phyloP scores from a whole-genome alignment of 92 coral and sea anemone species.

The Epizoanthus illoricatus region DNA sequence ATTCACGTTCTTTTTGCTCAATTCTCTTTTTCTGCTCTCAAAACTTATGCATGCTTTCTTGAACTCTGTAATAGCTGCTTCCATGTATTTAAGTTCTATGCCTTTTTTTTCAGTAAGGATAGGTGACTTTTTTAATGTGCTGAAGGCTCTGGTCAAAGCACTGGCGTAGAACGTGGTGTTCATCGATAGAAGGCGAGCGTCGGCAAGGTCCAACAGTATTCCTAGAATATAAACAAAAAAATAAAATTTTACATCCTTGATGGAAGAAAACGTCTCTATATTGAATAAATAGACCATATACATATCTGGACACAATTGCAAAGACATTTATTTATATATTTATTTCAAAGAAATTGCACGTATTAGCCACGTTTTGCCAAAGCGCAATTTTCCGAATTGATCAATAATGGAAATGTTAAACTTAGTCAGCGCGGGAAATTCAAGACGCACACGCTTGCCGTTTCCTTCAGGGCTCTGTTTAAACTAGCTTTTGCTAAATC shows the following conservation, averaged over 20 bases:
- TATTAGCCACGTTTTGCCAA: too few relatives aligned
- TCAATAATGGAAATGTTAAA: too few relatives aligned
- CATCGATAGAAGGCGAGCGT: conserved; percentile 26
- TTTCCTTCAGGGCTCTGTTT: too few relatives aligned
- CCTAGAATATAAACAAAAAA: not conserved
- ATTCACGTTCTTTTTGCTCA: not conserved
- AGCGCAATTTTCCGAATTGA: too few relatives aligned
- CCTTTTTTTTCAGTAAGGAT: conserved; percentile 1
- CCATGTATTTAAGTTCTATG: conserved; percentile 6
- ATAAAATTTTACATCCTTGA: not conserved
- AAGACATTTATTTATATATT: too few relatives aligned
- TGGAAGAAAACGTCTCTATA: too few relatives aligned
- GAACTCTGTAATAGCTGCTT: conserved; percentile 14
- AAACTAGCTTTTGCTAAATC: too few relatives aligned
- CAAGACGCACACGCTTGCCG: too few relatives aligned
- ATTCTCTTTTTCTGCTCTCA: conserved; percentile 6
- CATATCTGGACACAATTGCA: too few relatives aligned
- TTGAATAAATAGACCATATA: too few relatives aligned
- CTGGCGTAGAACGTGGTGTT: conserved; percentile 17
- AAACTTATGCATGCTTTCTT: conserved; percentile 19
- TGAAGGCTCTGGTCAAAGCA: conserved; percentile 1
- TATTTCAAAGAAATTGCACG: too few relatives aligned
- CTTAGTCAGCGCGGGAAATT: too few relatives aligned
- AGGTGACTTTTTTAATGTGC: not conserved
- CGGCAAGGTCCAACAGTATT: conserved; percentile 16